Conservation (phyloP, 2,113 vertebrate genomes). For the Cynocephalus volans region DNA sequence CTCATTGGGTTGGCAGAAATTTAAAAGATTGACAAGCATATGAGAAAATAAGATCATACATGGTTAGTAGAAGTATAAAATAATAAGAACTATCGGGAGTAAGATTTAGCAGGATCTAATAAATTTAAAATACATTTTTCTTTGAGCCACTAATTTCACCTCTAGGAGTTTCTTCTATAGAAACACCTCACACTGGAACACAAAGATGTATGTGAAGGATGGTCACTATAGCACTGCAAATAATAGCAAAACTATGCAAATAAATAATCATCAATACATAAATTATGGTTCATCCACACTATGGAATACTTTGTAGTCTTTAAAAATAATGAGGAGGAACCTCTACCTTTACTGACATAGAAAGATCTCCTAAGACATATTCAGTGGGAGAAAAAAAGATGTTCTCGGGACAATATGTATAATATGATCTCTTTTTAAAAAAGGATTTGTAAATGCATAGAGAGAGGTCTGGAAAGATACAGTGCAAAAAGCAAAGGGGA, state of each 20-base stretch:
- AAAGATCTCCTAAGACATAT: constrained; percentile 19
- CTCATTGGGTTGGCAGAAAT: background rate
- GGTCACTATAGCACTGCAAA: background rate
- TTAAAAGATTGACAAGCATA: background rate
- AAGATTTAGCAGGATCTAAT: background rate
- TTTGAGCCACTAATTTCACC: constrained; percentile 29
- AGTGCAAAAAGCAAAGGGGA: constrained; percentile 32
- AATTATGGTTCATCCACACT: background rate
- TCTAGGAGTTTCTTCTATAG: constrained; percentile 24
- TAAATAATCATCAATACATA: background rate
- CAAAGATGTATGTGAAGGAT: background rate
- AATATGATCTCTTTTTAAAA: constrained; percentile 43
- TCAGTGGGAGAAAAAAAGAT: background rate
- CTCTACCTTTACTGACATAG: background rate
- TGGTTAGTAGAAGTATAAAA: background rate
- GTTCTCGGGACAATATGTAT: background rate
- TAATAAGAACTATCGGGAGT: background rate
- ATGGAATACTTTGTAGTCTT: background rate
- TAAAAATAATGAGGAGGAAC: background rate
- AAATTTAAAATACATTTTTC: background rate
- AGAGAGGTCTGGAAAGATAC: constrained; percentile 10
- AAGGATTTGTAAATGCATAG: background rate
- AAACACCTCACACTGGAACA: background rate
- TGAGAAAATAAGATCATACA: background rate
- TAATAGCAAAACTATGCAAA: constrained; percentile 6